Conservation (phyloP, 2,113 vertebrate species). For the Pholis gunnellus region DNA sequence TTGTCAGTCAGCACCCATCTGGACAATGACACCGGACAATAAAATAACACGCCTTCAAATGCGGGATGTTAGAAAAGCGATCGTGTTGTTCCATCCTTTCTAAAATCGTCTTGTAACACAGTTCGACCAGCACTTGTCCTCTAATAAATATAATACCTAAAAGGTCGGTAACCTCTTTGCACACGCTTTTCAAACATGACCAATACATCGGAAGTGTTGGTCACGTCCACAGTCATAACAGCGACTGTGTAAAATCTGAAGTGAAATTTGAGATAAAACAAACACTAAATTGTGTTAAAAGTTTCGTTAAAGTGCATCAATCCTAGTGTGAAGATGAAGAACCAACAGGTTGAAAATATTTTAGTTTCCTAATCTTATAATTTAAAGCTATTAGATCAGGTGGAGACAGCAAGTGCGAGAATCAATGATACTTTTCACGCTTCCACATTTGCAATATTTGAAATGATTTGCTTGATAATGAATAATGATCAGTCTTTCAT, state of each 20-base stretch:
- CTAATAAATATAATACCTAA: constrained; percentile 80
- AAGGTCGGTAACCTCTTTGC: constrained; percentile 55
- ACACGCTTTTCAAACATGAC: constrained; percentile 51
- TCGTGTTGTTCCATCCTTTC: constrained; percentile 25
- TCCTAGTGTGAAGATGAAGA: constrained; percentile 51
- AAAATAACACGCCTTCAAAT: constrained; percentile 51
- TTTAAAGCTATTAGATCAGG: constrained; percentile 10
- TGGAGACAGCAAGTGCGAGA: constrained; percentile 13
- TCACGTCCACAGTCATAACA: background rate
- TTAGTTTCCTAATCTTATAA: constrained; percentile 26
- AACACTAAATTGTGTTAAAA: constrained; percentile 41
- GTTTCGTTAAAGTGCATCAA: constrained; percentile 74
- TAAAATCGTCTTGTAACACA: constrained; percentile 20
- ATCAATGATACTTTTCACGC: background rate
- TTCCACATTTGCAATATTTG: constrained; percentile 10
- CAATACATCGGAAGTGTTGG: background rate
- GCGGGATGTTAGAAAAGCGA: constrained; percentile 38
- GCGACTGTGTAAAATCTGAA: constrained; percentile 39
- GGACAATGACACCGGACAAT: constrained; percentile 26
- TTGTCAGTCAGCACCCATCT: constrained; percentile 10
- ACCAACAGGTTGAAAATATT: constrained; percentile 12
- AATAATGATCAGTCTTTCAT: background rate
- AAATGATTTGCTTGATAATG: constrained; percentile 2
- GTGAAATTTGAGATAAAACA: constrained; percentile 47
- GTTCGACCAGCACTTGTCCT: constrained; percentile 40